phyloP scores from a whole-genome alignment of 2,113 vertebrate genomes.

The Cricetomys ansorgei region DNA sequence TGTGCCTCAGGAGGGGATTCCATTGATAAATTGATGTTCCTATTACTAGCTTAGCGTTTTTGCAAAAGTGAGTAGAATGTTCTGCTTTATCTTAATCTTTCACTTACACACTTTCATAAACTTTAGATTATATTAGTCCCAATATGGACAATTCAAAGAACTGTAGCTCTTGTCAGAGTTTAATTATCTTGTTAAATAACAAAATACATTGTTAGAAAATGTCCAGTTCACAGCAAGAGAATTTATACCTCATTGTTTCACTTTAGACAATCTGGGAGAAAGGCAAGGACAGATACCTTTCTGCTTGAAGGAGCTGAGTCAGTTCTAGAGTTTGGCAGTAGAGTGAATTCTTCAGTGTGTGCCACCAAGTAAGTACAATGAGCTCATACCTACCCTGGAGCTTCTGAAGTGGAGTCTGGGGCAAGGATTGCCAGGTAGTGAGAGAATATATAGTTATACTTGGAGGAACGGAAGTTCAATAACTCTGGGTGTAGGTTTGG shows the following conservation, averaged over 20 bases:
- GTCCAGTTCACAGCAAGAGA: not conserved
- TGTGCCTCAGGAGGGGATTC: not conserved
- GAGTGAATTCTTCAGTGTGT: not conserved
- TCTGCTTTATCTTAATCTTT: not conserved
- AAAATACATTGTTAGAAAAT: not conserved
- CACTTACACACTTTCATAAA: not conserved
- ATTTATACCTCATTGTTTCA: not conserved
- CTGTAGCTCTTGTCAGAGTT: not conserved
- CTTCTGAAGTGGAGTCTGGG: not conserved
- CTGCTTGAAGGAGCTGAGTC: not conserved
- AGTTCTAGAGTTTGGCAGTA: not conserved
- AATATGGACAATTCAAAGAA: not conserved
- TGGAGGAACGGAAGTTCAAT: not conserved
- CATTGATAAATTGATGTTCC: not conserved
- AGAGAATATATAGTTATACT: not conserved
- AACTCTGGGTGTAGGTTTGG: not conserved
- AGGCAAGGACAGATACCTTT: not conserved
- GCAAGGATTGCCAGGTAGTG: not conserved
- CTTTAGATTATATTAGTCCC: not conserved
- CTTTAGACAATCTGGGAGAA: not conserved
- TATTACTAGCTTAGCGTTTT: not conserved
- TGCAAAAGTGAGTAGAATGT: not conserved
- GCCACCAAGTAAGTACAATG: not conserved
- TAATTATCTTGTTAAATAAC: not conserved
- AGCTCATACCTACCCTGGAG: not conserved